A percentile compares a stretch with the other conserved stretches of the same genome.
phyloP scores from a whole-genome alignment of 2,113 vertebrate genomes.

The Gallinago undulata region DNA sequence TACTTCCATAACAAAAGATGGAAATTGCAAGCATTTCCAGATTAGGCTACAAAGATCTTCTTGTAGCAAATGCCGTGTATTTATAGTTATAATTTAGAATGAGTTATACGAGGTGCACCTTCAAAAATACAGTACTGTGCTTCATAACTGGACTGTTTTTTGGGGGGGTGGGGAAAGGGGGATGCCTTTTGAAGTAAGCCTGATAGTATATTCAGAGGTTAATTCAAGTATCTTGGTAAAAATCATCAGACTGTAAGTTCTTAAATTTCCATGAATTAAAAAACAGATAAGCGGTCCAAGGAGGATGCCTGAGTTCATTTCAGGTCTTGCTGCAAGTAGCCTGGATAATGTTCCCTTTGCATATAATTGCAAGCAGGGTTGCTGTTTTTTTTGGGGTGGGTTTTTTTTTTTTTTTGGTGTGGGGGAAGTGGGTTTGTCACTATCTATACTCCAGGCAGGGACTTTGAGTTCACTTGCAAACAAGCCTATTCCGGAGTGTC shows the following conservation, averaged over 20 bases:
- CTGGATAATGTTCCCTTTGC: conserved; percentile 37
- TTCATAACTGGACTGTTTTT: background rate
- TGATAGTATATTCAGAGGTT: background rate
- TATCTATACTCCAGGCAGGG: conserved; percentile 65
- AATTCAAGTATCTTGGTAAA: background rate
- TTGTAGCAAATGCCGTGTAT: background rate
- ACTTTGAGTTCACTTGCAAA: conserved; percentile 51
- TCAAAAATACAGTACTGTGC: background rate
- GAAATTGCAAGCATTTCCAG: background rate
- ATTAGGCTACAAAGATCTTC: background rate
- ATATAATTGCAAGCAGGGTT: conserved; percentile 73
- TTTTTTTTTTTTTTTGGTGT: background rate
- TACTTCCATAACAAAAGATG: background rate
- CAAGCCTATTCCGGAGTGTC: conserved; percentile 41
- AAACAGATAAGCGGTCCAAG: background rate
- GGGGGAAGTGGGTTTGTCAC: conserved; percentile 40
- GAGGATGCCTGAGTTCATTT: conserved; percentile 60
- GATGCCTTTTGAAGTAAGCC: background rate
- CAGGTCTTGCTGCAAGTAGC: conserved; percentile 71
- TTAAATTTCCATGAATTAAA: conserved; percentile 31
- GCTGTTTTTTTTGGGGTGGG: too few relatives aligned
- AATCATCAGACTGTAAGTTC: background rate
- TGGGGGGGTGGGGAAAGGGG: too few relatives aligned
- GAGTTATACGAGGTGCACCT: background rate
- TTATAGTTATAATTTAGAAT: background rate